Evolutionary conservation across 2,113 vertebrate genomes (phyloP).

Genomic region (Halichoeres trimaculatus): DNA sequence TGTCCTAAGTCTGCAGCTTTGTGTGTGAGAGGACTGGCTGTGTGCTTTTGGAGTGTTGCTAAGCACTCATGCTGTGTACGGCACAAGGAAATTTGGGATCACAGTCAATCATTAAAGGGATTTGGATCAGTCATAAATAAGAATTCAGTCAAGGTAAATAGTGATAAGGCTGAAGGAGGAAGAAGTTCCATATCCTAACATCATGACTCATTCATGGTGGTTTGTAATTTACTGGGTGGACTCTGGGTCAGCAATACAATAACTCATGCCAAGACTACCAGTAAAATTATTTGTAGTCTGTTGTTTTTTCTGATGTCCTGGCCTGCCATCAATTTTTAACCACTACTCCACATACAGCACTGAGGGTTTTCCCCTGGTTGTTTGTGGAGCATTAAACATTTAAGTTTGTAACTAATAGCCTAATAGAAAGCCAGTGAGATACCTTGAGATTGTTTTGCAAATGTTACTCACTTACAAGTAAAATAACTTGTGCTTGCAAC

Average conservation of each 20-base stretch:
- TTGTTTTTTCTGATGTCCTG: conserved; percentile 44
- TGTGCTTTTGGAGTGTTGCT: conserved; percentile 54
- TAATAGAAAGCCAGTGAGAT: conserved; percentile 43
- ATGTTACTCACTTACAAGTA: conserved; percentile 83
- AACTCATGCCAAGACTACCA: conserved; percentile 53
- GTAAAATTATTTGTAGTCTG: conserved; percentile 39
- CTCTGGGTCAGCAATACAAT: conserved; percentile 49
- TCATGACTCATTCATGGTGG: conserved; percentile 51
- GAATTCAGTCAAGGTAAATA: conserved; percentile 49
- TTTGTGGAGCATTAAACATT: conserved; percentile 50
- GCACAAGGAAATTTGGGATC: conserved; percentile 43
- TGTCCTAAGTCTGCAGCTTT: conserved; percentile 72
- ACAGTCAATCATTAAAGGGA: conserved; percentile 52
- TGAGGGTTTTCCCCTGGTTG: conserved; percentile 55
- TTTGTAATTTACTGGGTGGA: conserved; percentile 58
- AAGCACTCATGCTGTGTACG: conserved; percentile 55
- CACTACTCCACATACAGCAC: conserved; percentile 34
- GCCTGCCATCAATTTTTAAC: conserved; percentile 44
- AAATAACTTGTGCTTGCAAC: conserved; percentile 33
- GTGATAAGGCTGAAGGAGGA: conserved; percentile 39
- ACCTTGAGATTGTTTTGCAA: conserved; percentile 62
- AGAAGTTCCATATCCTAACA: conserved; percentile 31
- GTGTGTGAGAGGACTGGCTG: conserved; percentile 62
- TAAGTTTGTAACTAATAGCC: conserved; percentile 66
- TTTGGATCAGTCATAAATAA: conserved; percentile 58